Conservation (phyloP, 2,113 vertebrate species). For the Pedetes capensis region DNA sequence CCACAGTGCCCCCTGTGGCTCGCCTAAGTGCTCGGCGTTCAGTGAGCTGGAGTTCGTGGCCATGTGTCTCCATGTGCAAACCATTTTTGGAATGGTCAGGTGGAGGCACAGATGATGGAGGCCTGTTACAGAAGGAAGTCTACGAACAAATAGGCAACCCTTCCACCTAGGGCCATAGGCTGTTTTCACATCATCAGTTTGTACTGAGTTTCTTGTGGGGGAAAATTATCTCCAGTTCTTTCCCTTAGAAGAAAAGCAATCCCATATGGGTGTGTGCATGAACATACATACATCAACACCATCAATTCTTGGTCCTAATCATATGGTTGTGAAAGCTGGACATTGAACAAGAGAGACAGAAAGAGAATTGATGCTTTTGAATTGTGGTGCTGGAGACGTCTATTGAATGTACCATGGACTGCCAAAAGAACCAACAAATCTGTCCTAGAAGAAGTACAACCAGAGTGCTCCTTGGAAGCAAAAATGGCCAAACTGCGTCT, state of each 20-base stretch:
- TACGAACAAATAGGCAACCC: not conserved
- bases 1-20: not conserved
- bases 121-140: not conserved
- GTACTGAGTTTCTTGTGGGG: not conserved
- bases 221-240: constrained; percentile 14
- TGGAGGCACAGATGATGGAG: not conserved
- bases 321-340: no score
- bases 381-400: no score
- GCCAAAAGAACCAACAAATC: no score
- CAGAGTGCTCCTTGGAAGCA: no score
- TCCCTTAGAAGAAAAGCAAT: constrained; percentile 2
- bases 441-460: no score
- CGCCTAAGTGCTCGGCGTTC: not conserved
- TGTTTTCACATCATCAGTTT: not conserved
- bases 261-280: not conserved
- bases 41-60: not conserved
- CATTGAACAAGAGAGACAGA: no score
- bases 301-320: not conserved
- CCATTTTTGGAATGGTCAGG: not conserved
- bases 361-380: no score
- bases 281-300: not conserved
- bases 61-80: not conserved
- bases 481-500: no score
- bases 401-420: no score
- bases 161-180: not conserved